Percentiles rank a stretch among this genome's conserved stretches.
Conservation (phyloP, 2,113 vertebrate species). For the Cnemophilus loriae region DNA sequence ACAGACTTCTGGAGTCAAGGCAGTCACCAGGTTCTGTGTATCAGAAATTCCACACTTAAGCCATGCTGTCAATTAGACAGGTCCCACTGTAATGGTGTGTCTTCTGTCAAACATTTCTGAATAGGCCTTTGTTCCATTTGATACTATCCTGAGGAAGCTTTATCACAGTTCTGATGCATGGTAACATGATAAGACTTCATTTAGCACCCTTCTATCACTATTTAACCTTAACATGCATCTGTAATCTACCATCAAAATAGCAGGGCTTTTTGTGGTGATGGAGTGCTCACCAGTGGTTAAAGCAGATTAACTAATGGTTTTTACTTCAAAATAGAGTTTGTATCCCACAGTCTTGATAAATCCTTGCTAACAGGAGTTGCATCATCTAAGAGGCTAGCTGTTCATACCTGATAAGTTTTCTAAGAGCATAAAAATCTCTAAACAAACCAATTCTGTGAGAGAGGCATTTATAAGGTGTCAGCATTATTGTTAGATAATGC, state of each 20-base stretch:
- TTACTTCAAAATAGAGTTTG: not conserved
- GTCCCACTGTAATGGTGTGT: constrained; percentile 59
- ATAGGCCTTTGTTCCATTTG: constrained; percentile 58
- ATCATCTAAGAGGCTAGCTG: not conserved
- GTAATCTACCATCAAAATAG: not conserved
- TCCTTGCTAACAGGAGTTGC: not conserved
- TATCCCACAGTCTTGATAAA: not conserved
- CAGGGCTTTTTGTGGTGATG: not conserved
- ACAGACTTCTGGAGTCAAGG: not conserved
- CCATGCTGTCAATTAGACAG: constrained; percentile 54
- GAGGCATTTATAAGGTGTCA: not conserved
- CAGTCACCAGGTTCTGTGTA: not conserved
- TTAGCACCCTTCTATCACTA: constrained; percentile 57
- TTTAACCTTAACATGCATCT: constrained; percentile 19
- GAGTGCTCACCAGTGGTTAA: not conserved
- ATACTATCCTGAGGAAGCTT: constrained; percentile 60
- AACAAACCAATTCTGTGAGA: not conserved
- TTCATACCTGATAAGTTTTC: constrained; percentile 14
- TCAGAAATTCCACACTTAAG: constrained; percentile 65
- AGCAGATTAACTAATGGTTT: constrained; percentile 7
- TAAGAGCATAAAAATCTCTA: not conserved
- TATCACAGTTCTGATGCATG: constrained; percentile 57
- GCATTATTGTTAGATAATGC: not conserved
- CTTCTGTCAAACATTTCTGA: constrained; percentile 62
- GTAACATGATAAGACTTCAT: constrained; percentile 67